Base-by-base conservation (phyloP, 23 tunicate genomes). In the Pegea sp. region DNA sequence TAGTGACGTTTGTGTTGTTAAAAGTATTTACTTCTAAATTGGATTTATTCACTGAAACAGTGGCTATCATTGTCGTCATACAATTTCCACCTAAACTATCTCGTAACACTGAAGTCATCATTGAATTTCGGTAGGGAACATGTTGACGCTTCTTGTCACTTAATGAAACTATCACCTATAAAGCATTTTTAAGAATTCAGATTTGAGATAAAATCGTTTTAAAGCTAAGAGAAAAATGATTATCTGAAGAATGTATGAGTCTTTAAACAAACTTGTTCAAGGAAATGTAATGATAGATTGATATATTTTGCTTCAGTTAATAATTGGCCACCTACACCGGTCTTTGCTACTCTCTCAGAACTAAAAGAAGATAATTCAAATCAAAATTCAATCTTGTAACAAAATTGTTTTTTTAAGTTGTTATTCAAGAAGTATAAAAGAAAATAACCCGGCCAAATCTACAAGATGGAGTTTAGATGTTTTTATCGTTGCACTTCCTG, bases 1-100 rank as follows among this genome's bases (percentile, higher is more conserved):
- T n/a, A n/a, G n/a, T n/a, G n/a, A n/a, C n/a, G n/a, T n/a, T n/a
- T n/a, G n/a, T n/a, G n/a, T n/a, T n/a, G n/a, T n/a, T n/a, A n/a
- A n/a, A n/a, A n/a, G n/a, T n/a, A 24, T 77, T 63, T 43, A 79
- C 93, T 53, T 84, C 95, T 2, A 84, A 3, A 44, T 84, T 84
- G 33, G 53, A 51, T 30, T 74, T 73, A 27, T 84, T 76, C 34
- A 84, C 76, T 8, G 95, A 57, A 51, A 84, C 76, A 18, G 95
- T 74, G 4, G 95, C 95, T 26, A 84, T 84, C 95, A 84, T 84
- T 16, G 95, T 84, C 24, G 95, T 84, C 95, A 84, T 84, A 67
- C 95, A 84, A 67, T 84, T 84, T 11, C 95, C 95, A 31, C 95
- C 95, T 59, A 84, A 64, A 38, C 95, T 84, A 52, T 84, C 95